Evolutionary conservation across 2,797 vertebrate species (phyloP), one percentile per base, ranked within the genome.

Genomic region (Mus caroli): DNA sequence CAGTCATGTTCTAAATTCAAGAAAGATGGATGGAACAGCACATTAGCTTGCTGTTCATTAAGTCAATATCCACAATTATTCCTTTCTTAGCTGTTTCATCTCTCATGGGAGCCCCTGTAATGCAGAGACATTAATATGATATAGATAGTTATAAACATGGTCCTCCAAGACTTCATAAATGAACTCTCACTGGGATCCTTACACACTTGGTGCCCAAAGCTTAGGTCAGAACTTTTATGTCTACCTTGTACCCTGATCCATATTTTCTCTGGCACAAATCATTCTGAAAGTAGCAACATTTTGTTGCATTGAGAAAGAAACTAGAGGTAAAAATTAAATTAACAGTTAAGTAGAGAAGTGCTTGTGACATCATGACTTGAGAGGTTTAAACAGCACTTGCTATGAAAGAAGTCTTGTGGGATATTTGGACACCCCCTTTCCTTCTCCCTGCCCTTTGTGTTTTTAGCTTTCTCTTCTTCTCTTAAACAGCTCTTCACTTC

Each of bases 121-220:
- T 71, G 78, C 50, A 97, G 19, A 93, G 37, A 7, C 43, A 92
- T 92, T 90, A 95, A 94, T 96, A 90, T 86, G 77, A 84, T 87
- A 94, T 73, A 94, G 50, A 56, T 83, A 77, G 12, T 28, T 92
- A 7, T 95, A 92, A 95, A 95, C 92, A 50, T 40, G 46, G 46
- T 77, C 56, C 58, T 77, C 52, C 37, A 17, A 78, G 67, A 93
- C 24, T 84, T 94, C 84, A 60, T 94, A 83, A 94, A 93, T n/a
- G 11, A 96, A 52, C 9, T 52, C n/a, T 52, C 43, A 14, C 64
- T 69, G 50, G 31, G 37, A 85, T 26, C 79, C 13, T 31, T 31
- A 2, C 3, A 82, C 37, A 12, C 37, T 82, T 0, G 0, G 14
- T 76, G 69, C 80, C 90, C 73, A 88, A 52, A 96, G 26, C 37